phyloP scores from a whole-genome alignment of 2,888 invertebrate genomes.

The Caenorhabditis angaria region DNA sequence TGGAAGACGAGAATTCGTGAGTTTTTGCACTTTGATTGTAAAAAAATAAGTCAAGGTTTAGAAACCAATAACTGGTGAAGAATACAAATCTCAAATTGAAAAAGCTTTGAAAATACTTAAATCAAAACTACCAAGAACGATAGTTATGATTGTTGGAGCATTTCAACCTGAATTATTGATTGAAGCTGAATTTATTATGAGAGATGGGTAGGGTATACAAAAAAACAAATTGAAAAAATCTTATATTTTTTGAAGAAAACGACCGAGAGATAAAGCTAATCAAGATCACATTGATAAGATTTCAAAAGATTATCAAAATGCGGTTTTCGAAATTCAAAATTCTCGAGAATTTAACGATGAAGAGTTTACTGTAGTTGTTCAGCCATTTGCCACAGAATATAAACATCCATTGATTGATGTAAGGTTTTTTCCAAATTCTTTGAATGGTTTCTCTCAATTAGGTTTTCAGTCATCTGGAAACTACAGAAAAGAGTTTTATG shows the following conservation, averaged over 20 bases:
- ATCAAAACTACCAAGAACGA: conserved; percentile 38
- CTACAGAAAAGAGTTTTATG: conserved; percentile 43
- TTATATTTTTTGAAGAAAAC: conserved; percentile 6
- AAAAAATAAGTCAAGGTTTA: not conserved
- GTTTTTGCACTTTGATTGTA: not conserved
- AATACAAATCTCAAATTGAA: conserved; percentile 40
- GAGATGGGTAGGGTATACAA: conserved; percentile 28
- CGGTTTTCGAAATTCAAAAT: conserved; percentile 34
- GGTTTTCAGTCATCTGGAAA: conserved; percentile 14
- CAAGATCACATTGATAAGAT: conserved; percentile 18
- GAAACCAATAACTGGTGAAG: conserved; percentile 22
- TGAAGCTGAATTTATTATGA: conserved; percentile 35
- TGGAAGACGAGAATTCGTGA: conserved; percentile 13
- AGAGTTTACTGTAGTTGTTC: conserved; percentile 37
- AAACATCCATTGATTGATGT: conserved; percentile 23
- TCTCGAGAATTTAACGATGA: conserved; percentile 25
- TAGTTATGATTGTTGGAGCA: conserved; percentile 42
- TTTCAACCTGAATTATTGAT: conserved; percentile 48
- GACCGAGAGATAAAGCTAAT: conserved; percentile 12
- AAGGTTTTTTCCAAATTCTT: no score
- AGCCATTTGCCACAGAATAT: conserved; percentile 22
- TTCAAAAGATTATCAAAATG: not conserved
- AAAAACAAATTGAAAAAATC: not conserved
- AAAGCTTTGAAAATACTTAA: conserved; percentile 32
- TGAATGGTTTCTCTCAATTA: no score